Evolutionary conservation across 2,797 vertebrate species (phyloP).

Genomic region (Neopelma chrysocephalum): DNA sequence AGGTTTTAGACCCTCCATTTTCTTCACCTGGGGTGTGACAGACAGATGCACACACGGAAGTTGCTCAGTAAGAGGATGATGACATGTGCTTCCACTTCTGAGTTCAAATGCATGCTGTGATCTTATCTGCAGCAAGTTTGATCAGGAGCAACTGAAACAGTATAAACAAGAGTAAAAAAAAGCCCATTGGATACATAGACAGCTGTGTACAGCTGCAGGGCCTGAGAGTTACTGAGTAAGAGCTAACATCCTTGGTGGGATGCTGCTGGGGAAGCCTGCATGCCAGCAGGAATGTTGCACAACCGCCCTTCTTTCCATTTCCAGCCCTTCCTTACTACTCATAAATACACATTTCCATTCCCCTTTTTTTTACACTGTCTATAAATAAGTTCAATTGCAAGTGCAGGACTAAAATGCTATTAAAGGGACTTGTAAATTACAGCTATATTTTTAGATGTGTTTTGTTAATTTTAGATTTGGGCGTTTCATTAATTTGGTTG

Average conservation of each 20-base stretch:
- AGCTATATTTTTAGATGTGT: neutral
- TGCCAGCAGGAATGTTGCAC: neutral
- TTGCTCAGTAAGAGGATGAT: neutral
- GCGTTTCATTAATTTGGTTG: neutral
- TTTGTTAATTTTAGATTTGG: neutral
- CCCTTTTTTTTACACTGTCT: neutral
- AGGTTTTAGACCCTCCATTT: neutral
- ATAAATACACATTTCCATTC: neutral
- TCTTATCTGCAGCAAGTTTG: constrained; percentile 25
- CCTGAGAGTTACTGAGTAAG: neutral
- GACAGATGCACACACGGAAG: neutral
- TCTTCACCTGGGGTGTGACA: neutral
- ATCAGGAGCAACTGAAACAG: neutral
- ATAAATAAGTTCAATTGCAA: neutral
- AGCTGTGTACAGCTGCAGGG: neutral
- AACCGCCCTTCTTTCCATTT: neutral
- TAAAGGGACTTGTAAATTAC: neutral
- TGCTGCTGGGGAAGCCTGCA: neutral
- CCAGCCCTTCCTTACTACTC: neutral
- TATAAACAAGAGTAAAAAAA: neutral
- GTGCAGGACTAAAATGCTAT: neutral
- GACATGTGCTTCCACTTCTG: neutral
- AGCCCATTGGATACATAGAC: neutral
- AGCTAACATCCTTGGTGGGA: neutral
- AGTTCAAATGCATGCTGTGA: neutral